Percentiles rank a stretch among this genome's conserved stretches.
Conservation (phyloP, 2,888 invertebrate species). For the Cetonia aurata region DNA sequence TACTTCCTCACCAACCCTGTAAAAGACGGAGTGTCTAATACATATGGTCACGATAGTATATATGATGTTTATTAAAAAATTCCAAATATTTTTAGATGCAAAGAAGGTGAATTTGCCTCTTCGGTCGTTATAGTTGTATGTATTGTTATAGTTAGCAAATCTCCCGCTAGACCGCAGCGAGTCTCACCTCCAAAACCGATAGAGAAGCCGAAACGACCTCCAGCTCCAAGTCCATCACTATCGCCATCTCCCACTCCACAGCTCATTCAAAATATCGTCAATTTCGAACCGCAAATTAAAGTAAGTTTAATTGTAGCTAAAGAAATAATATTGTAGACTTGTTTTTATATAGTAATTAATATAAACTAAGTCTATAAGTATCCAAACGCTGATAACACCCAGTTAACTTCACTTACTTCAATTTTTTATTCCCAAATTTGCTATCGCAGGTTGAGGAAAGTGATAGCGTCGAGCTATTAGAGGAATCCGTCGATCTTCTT, state of each 20-base stretch:
- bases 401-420: no score
- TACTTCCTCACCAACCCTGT: no score
- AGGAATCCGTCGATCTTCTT: constrained; percentile 73
- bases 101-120: constrained; percentile 8
- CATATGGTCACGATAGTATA: no score
- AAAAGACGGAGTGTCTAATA: no score
- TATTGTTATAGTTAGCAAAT: constrained; percentile 66
- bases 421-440: no score
- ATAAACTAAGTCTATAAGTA: no score
- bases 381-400: no score
- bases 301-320: constrained; percentile 44
- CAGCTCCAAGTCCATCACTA: constrained; percentile 47
- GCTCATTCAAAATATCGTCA: constrained; percentile 43
- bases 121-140: not conserved
- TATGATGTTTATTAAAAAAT: no score
- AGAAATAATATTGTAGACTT: constrained; percentile 20
- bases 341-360: no score
- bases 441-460: constrained; percentile 20
- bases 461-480: constrained; percentile 48
- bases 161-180: constrained; percentile 49
- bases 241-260: constrained; percentile 53
- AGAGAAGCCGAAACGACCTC: constrained; percentile 64
- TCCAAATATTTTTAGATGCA: constrained; percentile 18
- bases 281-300: constrained; percentile 36
- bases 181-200: constrained; percentile 52